Percentiles rank a stretch among this genome's conserved stretches.
Evolutionary conservation across 2,888 invertebrate genomes (phyloP).

Genomic region (Caenorhabditis auriculariae): DNA sequence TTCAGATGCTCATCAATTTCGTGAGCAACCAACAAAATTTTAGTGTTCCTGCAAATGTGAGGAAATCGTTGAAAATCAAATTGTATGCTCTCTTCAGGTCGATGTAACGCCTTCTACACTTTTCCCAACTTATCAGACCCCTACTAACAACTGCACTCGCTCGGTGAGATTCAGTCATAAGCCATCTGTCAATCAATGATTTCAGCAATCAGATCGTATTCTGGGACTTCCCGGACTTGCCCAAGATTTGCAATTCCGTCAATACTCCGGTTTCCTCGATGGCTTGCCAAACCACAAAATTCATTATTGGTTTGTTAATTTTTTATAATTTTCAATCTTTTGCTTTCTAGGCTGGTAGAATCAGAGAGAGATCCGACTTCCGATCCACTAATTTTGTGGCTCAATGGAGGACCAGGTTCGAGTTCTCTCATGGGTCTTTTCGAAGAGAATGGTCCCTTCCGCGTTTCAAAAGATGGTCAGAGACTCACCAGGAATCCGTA

Average conservation of each 20-base stretch:
- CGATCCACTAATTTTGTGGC: constrained; percentile 44
- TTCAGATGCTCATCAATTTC: constrained; percentile 55
- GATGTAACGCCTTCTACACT: constrained; percentile 16
- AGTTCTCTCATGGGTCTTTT: constrained; percentile 65
- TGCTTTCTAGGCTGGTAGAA: constrained; percentile 30
- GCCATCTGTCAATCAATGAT: no score
- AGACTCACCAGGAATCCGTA: constrained; percentile 44
- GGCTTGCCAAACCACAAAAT: constrained; percentile 61
- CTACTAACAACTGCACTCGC: no score
- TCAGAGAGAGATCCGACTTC: constrained; percentile 30
- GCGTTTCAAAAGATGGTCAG: constrained; percentile 39
- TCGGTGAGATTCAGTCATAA: no score
- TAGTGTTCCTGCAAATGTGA: constrained; percentile 27
- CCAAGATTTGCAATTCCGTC: constrained; percentile 17
- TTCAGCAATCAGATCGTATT: constrained; percentile 22
- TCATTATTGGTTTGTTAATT: constrained; percentile 64
- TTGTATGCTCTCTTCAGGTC: constrained; percentile 9
- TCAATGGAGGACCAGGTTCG: constrained; percentile 65
- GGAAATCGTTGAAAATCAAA: neutral
- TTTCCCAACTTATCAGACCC: neutral
- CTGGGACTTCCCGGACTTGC: constrained; percentile 31
- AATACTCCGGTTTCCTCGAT: constrained; percentile 46
- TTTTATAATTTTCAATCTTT: neutral
- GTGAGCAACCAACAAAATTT: constrained; percentile 35
- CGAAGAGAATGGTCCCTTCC: constrained; percentile 66